These are phyloP conservation scores for Oxyura jamaicensis DNA, from an alignment of 2,113 vertebrate genomes.

Conservation along the genomic window DNA sequence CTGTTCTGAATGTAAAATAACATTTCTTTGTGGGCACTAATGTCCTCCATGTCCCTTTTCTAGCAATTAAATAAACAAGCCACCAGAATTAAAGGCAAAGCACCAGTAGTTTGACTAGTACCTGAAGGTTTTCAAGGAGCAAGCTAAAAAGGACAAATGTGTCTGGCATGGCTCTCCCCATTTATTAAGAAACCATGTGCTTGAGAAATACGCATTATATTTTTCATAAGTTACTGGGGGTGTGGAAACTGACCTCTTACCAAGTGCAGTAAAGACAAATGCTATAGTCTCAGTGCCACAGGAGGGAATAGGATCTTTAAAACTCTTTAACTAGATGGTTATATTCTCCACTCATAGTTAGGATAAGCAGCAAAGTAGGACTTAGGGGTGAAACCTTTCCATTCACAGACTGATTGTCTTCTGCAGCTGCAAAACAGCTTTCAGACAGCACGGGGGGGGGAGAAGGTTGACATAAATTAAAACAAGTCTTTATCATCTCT, in stretches of 20 bases:
- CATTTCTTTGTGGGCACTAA: background rate
- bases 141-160: background rate
- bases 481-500: background rate
- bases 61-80: background rate
- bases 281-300: background rate
- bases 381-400: background rate
- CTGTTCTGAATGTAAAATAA: background rate
- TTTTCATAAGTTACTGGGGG: background rate
- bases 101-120: background rate
- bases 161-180: background rate
- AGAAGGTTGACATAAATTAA: background rate
- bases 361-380: background rate
- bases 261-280: background rate
- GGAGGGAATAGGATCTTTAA: background rate
- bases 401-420: background rate
- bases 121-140: background rate
- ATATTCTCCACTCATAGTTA: background rate
- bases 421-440: background rate
- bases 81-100: background rate
- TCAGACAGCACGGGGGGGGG: background rate
- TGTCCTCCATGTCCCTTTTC: background rate
- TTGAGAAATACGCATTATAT: background rate
- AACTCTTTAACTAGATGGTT: background rate
- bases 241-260: background rate
- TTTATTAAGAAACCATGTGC: background rate